Conservation (phyloP, 2,113 vertebrate species). For the Sula dactylatra region DNA sequence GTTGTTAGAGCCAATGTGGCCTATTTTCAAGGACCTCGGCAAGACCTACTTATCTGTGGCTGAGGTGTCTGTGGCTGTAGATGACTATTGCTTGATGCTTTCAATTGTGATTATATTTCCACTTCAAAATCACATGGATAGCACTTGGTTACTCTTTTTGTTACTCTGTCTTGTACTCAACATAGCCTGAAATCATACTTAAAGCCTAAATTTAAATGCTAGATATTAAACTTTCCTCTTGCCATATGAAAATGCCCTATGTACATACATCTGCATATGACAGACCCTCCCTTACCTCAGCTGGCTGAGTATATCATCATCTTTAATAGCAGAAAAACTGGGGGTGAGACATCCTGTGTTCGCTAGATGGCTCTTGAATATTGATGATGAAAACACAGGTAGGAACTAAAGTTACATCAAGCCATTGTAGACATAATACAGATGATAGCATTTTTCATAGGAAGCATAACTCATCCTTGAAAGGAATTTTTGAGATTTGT, state of each 20-base stretch:
- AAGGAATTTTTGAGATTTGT: background rate
- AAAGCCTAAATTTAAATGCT: background rate
- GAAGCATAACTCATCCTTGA: background rate
- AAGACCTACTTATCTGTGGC: background rate
- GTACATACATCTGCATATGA: background rate
- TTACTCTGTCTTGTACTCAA: background rate
- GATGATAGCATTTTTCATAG: background rate
- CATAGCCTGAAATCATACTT: background rate
- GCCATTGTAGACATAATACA: background rate
- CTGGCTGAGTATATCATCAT: background rate
- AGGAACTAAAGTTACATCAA: background rate
- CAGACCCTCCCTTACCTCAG: background rate
- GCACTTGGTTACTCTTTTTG: background rate
- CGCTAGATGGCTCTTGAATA: background rate
- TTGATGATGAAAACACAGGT: background rate
- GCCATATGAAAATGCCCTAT: background rate
- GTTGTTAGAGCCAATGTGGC: background rate
- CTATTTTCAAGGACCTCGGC: slow-evolving; percentile 23
- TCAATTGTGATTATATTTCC: background rate
- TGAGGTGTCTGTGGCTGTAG: background rate
- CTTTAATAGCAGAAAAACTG: background rate
- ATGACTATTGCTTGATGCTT: background rate
- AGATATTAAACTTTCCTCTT: background rate
- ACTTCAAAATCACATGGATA: background rate
- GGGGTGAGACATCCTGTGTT: background rate